Base-by-base conservation (phyloP, 2,113 vertebrate genomes). In the Herpailurus yagouaroundi region DNA sequence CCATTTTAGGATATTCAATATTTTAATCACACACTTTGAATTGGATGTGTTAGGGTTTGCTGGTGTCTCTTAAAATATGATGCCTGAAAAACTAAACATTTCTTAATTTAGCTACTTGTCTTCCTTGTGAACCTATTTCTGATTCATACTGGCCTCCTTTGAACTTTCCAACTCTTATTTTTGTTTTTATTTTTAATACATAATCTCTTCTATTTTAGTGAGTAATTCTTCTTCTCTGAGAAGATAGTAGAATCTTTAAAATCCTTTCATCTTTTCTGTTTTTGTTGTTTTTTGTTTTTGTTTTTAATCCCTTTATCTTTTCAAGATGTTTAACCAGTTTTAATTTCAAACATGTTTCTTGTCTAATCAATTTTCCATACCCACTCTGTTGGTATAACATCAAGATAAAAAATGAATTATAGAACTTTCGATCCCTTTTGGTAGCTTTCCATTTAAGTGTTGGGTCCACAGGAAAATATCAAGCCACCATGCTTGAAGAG, bases 321-420 rank as follows among this genome's bases (percentile, higher is more conserved):
- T 96, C 10, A 93, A 95, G 66, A 18, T 14, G 12, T 94, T 81
- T 77, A 94, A 81, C 36, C 23, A 85, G 48, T 77, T 96, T 97
- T 97, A 95, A 96, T 96, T 95, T 84, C n/a, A 96, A 96, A 95
- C 41, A 77, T 55, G 15, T 69, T 95, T 90, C n/a, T 50, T 76
- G 9, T 13, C n/a, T 92, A 80, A 84, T 95, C 52, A 94, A 84
- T n/a, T 69, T 94, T 89, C 38, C 45, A 83, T 63, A 91, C 33
- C 4, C 15, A 23, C 33, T 97, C 31, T 79, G 13, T 64, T 80
- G 45, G 8, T 96, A 50, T 38, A 87, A 86, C 8, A 74, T 41
- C 63, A 90, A 84, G 57, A 29, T 82, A n/a, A 89, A 85, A 81
- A 74, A 88, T 52, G 4, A 97, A 63, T 79, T 57, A 36, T 11